phyloP scores from a whole-genome alignment of 1,140 invertebrate genomes.

The Rhopalosiphum padi region DNA sequence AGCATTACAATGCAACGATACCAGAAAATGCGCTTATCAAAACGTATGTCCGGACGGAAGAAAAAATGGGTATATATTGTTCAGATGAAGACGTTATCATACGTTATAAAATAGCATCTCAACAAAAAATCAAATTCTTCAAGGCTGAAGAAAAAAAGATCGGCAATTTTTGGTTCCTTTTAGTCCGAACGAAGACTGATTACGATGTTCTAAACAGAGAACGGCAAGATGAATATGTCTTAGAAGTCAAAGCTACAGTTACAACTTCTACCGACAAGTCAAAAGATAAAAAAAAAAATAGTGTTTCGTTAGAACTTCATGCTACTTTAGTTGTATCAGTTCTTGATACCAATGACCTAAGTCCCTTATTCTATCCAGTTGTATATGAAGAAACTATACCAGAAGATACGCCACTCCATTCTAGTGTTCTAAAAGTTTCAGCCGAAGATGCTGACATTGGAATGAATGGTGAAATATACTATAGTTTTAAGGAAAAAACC shows the following conservation, averaged over 20 bases:
- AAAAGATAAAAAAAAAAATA: slow-evolving; percentile 68
- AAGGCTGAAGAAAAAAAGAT: slow-evolving; percentile 86
- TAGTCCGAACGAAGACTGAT: slow-evolving; percentile 85
- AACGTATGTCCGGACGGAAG: slow-evolving; percentile 74
- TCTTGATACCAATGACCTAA: slow-evolving; percentile 89
- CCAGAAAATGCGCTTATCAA: slow-evolving; percentile 90
- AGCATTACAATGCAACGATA: slow-evolving; percentile 87
- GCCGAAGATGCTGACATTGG: slow-evolving; percentile 95
- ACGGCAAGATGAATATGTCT: slow-evolving; percentile 80
- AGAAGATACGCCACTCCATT: slow-evolving; percentile 86
- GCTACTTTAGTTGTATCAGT: slow-evolving; percentile 81
- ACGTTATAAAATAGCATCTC: slow-evolving; percentile 81
- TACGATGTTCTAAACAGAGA: slow-evolving; percentile 89
- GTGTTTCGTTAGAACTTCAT: slow-evolving; percentile 70
- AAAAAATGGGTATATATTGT: slow-evolving; percentile 74
- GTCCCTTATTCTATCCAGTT: slow-evolving; percentile 87
- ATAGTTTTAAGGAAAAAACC: slow-evolving; percentile 86
- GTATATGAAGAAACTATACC: slow-evolving; percentile 86
- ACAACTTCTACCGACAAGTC: slow-evolving; percentile 62
- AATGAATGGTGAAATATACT: slow-evolving; percentile 94
- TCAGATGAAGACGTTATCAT: slow-evolving; percentile 71
- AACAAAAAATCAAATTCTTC: slow-evolving; percentile 89
- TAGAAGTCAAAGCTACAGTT: slow-evolving; percentile 80
- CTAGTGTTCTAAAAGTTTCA: slow-evolving; percentile 76
- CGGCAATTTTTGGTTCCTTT: slow-evolving; percentile 92